These are phyloP conservation scores for Xiphophorus couchianus DNA, from an alignment of 2,113 vertebrate species.

Conservation along the genomic window DNA sequence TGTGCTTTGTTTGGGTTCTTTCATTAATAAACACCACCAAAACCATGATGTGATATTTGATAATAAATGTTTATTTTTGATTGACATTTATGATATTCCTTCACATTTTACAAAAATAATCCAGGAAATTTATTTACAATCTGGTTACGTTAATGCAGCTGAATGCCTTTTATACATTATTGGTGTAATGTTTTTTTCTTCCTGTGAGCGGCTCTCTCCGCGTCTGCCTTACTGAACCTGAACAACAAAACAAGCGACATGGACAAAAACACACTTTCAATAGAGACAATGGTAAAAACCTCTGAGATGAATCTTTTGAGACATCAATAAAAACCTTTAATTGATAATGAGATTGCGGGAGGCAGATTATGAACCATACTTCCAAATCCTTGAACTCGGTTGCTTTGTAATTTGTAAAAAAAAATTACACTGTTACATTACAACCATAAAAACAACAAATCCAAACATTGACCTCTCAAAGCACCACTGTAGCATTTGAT, in stretches of 20 bases:
- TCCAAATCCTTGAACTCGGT: too few species aligned
- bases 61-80: constrained; percentile 64
- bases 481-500: not conserved
- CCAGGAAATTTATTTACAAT: constrained; percentile 60
- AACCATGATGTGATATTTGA: constrained; percentile 26
- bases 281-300: not conserved
- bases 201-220: not conserved
- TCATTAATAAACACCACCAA: constrained; percentile 9
- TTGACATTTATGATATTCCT: constrained; percentile 52
- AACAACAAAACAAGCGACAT: not conserved
- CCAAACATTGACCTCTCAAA: not conserved
- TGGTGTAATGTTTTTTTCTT: constrained; percentile 18
- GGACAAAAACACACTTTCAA: constrained; percentile 17
- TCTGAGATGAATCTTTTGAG: too few species aligned
- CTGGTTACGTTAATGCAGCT: constrained; percentile 53
- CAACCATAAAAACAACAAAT: not conserved
- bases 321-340: not conserved
- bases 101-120: constrained; percentile 69
- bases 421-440: not conserved
- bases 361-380: too few species aligned
- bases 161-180: constrained; percentile 40
- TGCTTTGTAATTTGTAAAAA: too few species aligned
- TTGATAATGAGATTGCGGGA: not conserved
- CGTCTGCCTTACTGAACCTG: constrained; percentile 23
- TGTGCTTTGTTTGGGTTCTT: not conserved